Evolutionary conservation across 2,888 invertebrate species (phyloP).

Genomic region (Dioctria rufipes): DNA sequence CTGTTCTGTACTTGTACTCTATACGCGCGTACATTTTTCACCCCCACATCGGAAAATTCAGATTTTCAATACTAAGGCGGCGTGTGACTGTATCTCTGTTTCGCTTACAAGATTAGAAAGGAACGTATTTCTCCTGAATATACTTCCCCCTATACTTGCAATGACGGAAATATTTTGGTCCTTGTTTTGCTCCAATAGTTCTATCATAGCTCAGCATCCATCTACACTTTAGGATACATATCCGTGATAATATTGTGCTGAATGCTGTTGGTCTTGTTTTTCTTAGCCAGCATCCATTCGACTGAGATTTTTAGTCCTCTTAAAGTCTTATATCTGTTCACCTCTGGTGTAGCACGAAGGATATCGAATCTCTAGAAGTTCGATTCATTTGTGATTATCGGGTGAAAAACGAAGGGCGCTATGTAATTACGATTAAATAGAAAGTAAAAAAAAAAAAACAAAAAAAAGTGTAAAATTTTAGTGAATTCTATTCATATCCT

Average conservation of each 20-base stretch:
- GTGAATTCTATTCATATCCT: neutral
- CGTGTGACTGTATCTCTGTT: conserved; percentile 21
- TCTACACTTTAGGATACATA: neutral
- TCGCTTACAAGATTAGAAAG: conserved; percentile 6
- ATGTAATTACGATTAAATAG: conserved; percentile 10
- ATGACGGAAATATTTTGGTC: conserved; percentile 43
- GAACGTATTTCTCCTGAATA: conserved; percentile 16
- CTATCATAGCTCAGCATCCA: conserved; percentile 15
- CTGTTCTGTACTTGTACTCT: neutral
- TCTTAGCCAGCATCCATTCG: conserved; percentile 41
- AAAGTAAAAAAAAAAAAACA: conserved; percentile 22
- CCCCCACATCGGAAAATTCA: conserved; percentile 26
- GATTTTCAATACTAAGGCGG: neutral
- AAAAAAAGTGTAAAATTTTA: neutral
- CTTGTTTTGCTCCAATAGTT: conserved; percentile 29
- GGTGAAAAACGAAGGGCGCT: conserved; percentile 55
- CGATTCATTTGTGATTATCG: conserved; percentile 57
- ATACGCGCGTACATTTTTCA: conserved; percentile 10
- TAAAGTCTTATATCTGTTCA: conserved; percentile 32
- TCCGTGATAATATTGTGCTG: neutral
- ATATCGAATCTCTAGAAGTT: conserved; percentile 20
- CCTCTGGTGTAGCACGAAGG: conserved; percentile 35
- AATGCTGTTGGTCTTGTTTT: conserved; percentile 44
- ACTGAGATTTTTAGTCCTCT: conserved; percentile 43
- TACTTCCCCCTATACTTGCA: neutral